Evolutionary conservation across 2,797 vertebrate species (phyloP), one percentile per base, ranked within the genome.

Genomic region (Spizella passerina): DNA sequence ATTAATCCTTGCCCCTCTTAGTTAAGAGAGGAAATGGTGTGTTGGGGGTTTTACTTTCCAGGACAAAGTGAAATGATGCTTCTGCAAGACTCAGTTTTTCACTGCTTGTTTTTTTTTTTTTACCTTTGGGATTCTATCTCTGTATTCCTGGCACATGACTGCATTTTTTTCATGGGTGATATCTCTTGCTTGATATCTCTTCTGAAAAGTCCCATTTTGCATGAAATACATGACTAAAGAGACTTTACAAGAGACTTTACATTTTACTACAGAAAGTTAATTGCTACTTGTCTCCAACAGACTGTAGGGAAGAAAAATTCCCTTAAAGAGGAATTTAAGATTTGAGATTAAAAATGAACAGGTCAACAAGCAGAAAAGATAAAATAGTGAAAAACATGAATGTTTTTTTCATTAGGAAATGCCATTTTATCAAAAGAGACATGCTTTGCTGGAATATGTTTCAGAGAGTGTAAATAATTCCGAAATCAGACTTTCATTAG

Each of bases 31-130:
- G 79, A 95, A 94, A 87, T 65, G 24, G 36, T 72, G 24, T 86
- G 34, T 34, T 90, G 69, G 56, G 18, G 95, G 69, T 92, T 97
- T 97, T 96, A 90, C 88, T 96, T 96, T 68, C 56, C 68, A 79
- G 79, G 72, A 68, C 53, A 78, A 92, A 91, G 82, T 20, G 61
- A 86, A 90, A 77, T 0, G 6, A 83, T 72, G 44, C 63, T 82
- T 88, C 71, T 93, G 57, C 29, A 88, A 85, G 36, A 73, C 30
- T 90, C 24, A 46, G 27, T 71, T 19, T 76, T 94, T 72, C 53
- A 53, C 32, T 77, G 19, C 1, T 32, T 60, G 7, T 9, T 32
- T 52, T 46, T 46, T 46, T 46, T 15, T 41, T 39, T 47, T 29
- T 13, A 15, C 29, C 16, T 76, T 81, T 65, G 24, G 43, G n/a